Evolutionary conservation across 1,140 invertebrate genomes (phyloP), one percentile per base, ranked within the genome.

Genomic region (Drosophila cardini): DNA sequence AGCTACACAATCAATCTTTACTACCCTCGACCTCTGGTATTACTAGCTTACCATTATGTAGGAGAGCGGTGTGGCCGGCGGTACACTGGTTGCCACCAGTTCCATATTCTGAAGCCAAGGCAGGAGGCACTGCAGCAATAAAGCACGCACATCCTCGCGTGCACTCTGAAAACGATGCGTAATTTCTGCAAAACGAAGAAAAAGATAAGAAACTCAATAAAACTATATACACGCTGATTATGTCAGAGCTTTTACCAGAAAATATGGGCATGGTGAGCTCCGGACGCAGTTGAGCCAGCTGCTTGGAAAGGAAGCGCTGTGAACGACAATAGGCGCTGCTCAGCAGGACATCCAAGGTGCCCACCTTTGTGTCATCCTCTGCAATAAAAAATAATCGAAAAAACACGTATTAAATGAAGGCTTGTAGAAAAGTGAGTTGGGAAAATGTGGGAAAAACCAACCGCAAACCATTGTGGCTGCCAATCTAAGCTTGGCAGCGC

Each of bases 101-200:
- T 99, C 98, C 95, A 99, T 98, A 92, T 99, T 99, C 84, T 98
- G 97, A 30, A 99, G 93, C 99, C 99, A 99, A 21, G 98, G 98
- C 46, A 99, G 93, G 56, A 99, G 92, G 92, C 99, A 99, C 79
- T 98, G 96, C 18, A 99, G 93, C 65, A 99, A 92, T 67, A 97
- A 93, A 82, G 98, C 97, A 8, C 97, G 94, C 0, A 99, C 96
- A 91, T 98, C 96, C 3, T 97, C 96, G 15, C 97, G 93, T 0
- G 98, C 98, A n/a, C 97, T 98, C 93, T 99, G 98, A 89, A 99
- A 97, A 57, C 98, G 94, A 90, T 97, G 96, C 1, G 98, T 99
- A 52, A 99, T 98, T 94, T 99, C 99, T 98, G 93, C 10, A 92
- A 92, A 11, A n/a, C n/a, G n/a, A n/a, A n/a, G n/a, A n/a, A n/a